Conservation (phyloP, 1,140 invertebrate genomes). For the Pseudomyrmex pallidus region DNA sequence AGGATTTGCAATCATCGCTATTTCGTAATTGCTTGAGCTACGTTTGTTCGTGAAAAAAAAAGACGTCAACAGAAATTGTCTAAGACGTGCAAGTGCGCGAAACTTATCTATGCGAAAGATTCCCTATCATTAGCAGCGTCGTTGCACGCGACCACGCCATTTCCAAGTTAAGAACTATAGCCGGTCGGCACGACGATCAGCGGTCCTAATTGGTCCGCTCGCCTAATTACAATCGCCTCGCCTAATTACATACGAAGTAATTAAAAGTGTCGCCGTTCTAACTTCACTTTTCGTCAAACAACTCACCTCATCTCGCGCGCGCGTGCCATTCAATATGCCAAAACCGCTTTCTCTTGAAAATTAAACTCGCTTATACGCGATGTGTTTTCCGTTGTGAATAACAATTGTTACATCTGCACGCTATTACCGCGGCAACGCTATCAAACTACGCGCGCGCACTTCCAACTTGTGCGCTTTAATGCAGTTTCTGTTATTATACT, state of each 20-base stretch:
- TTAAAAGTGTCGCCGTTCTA: constrained; percentile 57
- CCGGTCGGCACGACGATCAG: constrained; percentile 40
- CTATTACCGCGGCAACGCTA: constrained; percentile 9
- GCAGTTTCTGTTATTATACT: not conserved
- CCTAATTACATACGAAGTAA: constrained; percentile 62
- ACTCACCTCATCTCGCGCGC: constrained; percentile 8
- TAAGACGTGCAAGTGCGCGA: constrained; percentile 17
- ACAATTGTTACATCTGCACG: constrained; percentile 11
- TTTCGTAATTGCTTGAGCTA: not conserved
- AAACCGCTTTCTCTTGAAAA: not conserved
- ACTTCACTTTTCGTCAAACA: constrained; percentile 35
- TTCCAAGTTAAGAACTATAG: constrained; percentile 61
- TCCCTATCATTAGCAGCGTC: constrained; percentile 13
- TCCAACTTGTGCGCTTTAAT: constrained; percentile 1
- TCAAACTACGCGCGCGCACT: not conserved
- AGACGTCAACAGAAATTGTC: constrained; percentile 40
- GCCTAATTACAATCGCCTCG: constrained; percentile 63
- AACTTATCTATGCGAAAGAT: constrained; percentile 28
- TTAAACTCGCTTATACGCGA: not conserved
- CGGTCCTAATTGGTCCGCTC: constrained; percentile 70
- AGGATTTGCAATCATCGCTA: no score
- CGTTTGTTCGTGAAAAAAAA: constrained; percentile 13
- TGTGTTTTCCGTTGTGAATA: constrained; percentile 5
- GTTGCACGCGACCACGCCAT: constrained; percentile 54
- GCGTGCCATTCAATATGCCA: not conserved